Evolutionary conservation across 1,140 invertebrate genomes (phyloP).

Genomic region (Neotoxoptera formosana): DNA sequence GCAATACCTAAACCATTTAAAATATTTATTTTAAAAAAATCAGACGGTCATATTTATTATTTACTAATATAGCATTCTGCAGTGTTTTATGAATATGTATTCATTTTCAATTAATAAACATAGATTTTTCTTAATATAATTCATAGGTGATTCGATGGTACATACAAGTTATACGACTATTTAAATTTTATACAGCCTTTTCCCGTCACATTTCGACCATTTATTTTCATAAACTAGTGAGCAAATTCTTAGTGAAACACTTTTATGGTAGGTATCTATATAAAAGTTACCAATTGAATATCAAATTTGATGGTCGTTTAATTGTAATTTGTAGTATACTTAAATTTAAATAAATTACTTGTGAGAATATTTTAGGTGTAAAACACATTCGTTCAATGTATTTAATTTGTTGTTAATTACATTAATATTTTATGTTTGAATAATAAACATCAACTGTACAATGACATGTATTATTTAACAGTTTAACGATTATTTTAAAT

Average conservation of each 20-base stretch:
- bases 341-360: not conserved
- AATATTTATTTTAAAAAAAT: too few species aligned
- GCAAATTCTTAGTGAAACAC: not conserved
- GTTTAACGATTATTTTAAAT: not conserved
- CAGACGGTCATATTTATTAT: too few species aligned
- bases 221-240: not conserved
- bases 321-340: not conserved
- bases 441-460: not conserved
- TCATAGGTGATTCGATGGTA: not conserved
- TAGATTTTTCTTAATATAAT: not conserved
- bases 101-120: constrained; percentile 1
- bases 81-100: not conserved
- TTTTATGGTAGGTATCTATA: not conserved
- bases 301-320: not conserved
- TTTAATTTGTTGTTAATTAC: not conserved
- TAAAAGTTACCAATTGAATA: not conserved
- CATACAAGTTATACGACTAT: constrained; percentile 7
- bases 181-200: not conserved
- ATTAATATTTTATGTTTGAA: not conserved
- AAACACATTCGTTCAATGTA: not conserved
- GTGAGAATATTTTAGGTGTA: not conserved
- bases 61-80: not conserved
- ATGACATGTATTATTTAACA: not conserved
- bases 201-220: not conserved
- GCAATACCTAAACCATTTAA: not conserved